These are phyloP conservation scores for Ciconia nigra DNA, from an alignment of 2,797 vertebrate genomes.

Conservation along the genomic window DNA sequence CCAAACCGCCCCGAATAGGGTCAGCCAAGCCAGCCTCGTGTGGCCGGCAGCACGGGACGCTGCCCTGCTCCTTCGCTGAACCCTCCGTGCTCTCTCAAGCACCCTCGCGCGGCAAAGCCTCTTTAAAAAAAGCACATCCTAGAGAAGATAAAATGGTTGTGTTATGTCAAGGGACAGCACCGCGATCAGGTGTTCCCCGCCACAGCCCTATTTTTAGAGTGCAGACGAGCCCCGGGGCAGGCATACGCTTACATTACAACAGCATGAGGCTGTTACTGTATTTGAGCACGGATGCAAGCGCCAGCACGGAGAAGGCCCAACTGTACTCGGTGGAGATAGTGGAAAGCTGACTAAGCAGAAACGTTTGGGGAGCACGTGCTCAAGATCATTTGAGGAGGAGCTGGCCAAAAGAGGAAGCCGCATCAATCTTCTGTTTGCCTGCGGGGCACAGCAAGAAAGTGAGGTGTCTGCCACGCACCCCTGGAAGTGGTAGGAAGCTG, in stretches of 20 bases:
- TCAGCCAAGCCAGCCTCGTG: background rate
- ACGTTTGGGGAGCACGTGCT: background rate
- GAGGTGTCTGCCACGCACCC: background rate
- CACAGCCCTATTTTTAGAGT: background rate
- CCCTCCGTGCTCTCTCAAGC: background rate
- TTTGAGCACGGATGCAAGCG: background rate
- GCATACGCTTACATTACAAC: background rate
- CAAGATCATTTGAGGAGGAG: background rate
- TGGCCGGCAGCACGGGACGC: rapidly evolving
- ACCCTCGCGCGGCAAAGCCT: rapidly evolving
- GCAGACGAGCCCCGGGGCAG: background rate
- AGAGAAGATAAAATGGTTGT: rapidly evolving
- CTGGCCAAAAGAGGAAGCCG: background rate
- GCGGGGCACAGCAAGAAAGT: background rate
- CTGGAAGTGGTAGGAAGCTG: background rate
- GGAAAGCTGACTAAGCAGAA: background rate
- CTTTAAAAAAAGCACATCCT: background rate
- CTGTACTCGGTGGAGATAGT: background rate
- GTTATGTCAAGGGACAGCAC: background rate
- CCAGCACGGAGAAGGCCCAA: background rate
- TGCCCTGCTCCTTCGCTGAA: background rate
- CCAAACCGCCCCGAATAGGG: background rate
- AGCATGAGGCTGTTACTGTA: background rate
- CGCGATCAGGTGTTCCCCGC: background rate
- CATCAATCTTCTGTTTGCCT: background rate